Base-by-base conservation (phyloP, 2,797 vertebrate genomes). In the Pyrocephalus nanus region DNA sequence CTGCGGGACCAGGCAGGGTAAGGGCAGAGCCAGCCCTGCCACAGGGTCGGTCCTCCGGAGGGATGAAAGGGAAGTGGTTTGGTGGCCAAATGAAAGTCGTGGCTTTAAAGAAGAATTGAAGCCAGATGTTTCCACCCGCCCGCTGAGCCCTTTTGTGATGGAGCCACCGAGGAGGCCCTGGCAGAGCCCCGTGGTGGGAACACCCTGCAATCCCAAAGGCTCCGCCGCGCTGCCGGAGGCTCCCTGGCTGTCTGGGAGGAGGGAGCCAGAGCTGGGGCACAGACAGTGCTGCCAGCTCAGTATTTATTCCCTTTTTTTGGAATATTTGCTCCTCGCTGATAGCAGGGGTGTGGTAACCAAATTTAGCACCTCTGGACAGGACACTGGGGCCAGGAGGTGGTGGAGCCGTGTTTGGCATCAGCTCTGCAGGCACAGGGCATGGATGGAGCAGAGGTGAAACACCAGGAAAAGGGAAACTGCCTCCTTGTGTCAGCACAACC, bases 41-140 rank as follows among this genome's bases (percentile, higher is more conserved):
- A 67, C 83, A 53, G 91, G 79, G 36, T 9, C 66, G 32, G 66
- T 94, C 90, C 83, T 93, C 79, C 26, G 2, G 69, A 73, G 53
- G 94, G 90, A 95, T 93, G 90, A 94, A 96, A 96, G 95, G 82
- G 90, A 93, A 91, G 67, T 50, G 80, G 89, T 85, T 96, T 96
- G 72, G 66, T 92, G 92, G 85, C 94, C 85, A 93, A 94, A 96
- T 83, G 88, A 92, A 67, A 94, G 83, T 75, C 27, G 2, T 67
- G 62, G 79, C 86, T 96, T 96, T 87, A 50, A 77, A 77, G 48
- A 23, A 82, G 74, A 95, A 93, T 95, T 76, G 69, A 96, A 94
- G 23, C 91, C 96, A 97, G 95, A 97, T 95, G 94, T 93, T 97
- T 73, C 36, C 84, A 88, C n/a, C 66, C 66, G 81, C 90, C 74